These are phyloP conservation scores for Salpingus planirostris DNA, from an alignment of 2,888 invertebrate genomes.

Conservation along the genomic window DNA sequence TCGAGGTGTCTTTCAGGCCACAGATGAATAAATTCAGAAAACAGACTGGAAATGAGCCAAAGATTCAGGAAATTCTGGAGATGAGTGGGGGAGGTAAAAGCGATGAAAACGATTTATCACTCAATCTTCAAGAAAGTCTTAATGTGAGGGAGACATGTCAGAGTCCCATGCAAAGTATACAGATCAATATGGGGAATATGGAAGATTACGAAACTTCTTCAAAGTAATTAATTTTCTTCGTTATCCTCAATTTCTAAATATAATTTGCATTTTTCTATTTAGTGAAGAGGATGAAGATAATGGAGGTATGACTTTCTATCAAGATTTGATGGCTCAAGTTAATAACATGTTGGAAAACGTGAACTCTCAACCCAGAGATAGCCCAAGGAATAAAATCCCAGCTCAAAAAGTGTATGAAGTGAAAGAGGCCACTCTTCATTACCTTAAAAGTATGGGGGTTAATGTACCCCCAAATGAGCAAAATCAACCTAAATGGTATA, in stretches of 20 bases:
- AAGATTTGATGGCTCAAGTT: constrained; percentile 58
- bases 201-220: constrained; percentile 21
- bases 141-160: constrained; percentile 34
- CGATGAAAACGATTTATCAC: constrained; percentile 4
- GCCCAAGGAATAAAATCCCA: constrained; percentile 1
- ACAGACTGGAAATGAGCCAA: constrained; percentile 21
- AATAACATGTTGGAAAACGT: constrained; percentile 46
- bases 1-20: constrained; percentile 47
- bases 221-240: too few species aligned
- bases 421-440: constrained; percentile 36
- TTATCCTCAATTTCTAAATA: not conserved
- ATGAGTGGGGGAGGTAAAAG: constrained; percentile 1
- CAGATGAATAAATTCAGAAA: too few species aligned
- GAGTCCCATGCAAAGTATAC: constrained; percentile 45
- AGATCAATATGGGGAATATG: constrained; percentile 45
- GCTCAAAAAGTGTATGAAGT: constrained; percentile 32
- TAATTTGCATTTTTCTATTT: not conserved
- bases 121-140: constrained; percentile 26
- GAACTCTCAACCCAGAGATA: constrained; percentile 12
- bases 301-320: constrained; percentile 62
- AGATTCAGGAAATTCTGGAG: constrained; percentile 33
- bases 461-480: constrained; percentile 23
- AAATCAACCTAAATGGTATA: too few species aligned
- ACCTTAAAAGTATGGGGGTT: constrained; percentile 35
- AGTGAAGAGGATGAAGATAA: constrained; percentile 49